Evolutionary conservation across 2,888 invertebrate species (phyloP), one percentile per base, ranked within the genome.

Genomic region (Drosophila yooni): DNA sequence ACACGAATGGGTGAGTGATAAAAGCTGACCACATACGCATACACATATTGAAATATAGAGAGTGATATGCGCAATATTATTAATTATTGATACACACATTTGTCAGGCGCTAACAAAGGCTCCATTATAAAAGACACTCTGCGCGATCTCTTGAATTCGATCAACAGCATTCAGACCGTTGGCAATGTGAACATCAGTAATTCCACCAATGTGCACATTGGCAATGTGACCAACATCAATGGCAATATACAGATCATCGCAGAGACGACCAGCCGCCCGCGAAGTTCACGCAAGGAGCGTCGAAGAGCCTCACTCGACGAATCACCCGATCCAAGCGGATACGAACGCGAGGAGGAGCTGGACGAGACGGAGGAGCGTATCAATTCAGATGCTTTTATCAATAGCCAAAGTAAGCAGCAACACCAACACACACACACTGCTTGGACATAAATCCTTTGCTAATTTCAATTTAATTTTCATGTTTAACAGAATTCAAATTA

Each of bases 181-280:
- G 92, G 92, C 57, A 92, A 93, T 80, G 91, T 93, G 0, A 89
- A 92, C 34, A 93, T 94, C 40, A 91, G 93, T 68, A 93, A 93
- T 65, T 94, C 94, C 0, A 92, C 92, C 40, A 92, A 93, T 73
- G 93, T 94, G 2, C 93, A 93, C 74, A 92, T 94, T 60, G 94
- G 94, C 34, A 94, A 94, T 83, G 91, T 94, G 2, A 94, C 94
- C n/a, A 93, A 94, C 56, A 92, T 94, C 21, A 94, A 93, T 64
- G 94, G 94, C 8, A 93, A 94, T 11, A 91, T 94, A 68, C 92
- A 93, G 70, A 92, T 94, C 40, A 92, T 82, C 15, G 71, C 90
- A 5, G 83, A 88, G 18, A 31, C 61, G 2, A 27, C 71, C 1
- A 25, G 50, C 7, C 78, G 62, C 18, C 50, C 64, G 2, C 74